Conservation (phyloP, 1,140 invertebrate species). For the Rhyzopertha dominica region DNA sequence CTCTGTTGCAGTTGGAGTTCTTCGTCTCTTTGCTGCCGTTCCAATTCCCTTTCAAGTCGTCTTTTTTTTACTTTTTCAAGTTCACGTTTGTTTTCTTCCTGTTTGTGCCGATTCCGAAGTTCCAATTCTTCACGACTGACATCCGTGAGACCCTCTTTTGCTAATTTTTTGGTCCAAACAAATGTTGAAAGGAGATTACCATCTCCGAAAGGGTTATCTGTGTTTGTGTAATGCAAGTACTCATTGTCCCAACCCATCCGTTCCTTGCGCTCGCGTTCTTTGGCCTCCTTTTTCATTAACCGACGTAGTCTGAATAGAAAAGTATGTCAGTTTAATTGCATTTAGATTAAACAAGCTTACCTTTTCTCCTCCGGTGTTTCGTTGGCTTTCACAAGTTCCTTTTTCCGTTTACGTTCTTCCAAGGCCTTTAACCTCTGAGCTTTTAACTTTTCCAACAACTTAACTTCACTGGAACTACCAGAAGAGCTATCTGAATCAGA, state of each 20-base stretch:
- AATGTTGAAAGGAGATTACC: slow-evolving; percentile 88
- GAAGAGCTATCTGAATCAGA: slow-evolving; percentile 13
- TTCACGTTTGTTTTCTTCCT: slow-evolving; percentile 85
- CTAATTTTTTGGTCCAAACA: slow-evolving; percentile 95
- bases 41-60: slow-evolving; percentile 81
- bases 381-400: slow-evolving; percentile 79
- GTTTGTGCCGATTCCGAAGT: slow-evolving; percentile 76
- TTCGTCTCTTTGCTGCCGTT: slow-evolving; percentile 83
- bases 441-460: slow-evolving; percentile 67
- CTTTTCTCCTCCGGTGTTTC: slow-evolving; percentile 94
- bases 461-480: slow-evolving; percentile 49
- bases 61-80: slow-evolving; percentile 90
- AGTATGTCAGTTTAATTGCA: not conserved
- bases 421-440: slow-evolving; percentile 61
- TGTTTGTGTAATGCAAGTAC: slow-evolving; percentile 94
- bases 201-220: slow-evolving; percentile 98
- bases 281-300: slow-evolving; percentile 84
- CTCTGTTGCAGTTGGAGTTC: slow-evolving; percentile 84
- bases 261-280: slow-evolving; percentile 82
- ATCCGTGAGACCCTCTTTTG: slow-evolving; percentile 85
- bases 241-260: slow-evolving; percentile 96
- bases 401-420: slow-evolving; percentile 65
- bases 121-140: slow-evolving; percentile 81
- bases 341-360: slow-evolving; percentile 1
- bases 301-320: slow-evolving; percentile 60